Percentiles rank a stretch among this genome's conserved stretches.
Conservation (phyloP, 2,113 vertebrate species). For the Argyrosomus japonicus region DNA sequence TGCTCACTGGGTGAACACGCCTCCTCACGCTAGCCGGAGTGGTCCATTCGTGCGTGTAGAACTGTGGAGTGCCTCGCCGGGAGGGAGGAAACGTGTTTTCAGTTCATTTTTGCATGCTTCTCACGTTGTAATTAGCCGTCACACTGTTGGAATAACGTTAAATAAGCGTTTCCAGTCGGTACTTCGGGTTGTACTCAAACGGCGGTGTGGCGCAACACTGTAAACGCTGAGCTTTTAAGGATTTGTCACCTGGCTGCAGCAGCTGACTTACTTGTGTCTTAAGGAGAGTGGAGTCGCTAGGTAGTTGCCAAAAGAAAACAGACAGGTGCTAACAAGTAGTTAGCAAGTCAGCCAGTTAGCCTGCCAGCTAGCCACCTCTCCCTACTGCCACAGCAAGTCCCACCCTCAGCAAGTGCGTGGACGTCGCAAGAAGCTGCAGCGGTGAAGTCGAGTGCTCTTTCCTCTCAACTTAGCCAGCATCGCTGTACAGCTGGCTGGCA, state of each 20-base stretch:
- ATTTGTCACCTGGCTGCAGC: slow-evolving; percentile 34
- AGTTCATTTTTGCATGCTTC: slow-evolving; percentile 7
- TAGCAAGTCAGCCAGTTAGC: slow-evolving; percentile 60
- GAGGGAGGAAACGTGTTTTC: slow-evolving; percentile 35
- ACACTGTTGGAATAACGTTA: not conserved
- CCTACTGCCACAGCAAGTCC: slow-evolving; percentile 65
- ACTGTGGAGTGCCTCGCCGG: slow-evolving; percentile 43
- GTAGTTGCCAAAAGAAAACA: slow-evolving; percentile 33
- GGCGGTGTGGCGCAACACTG: slow-evolving; percentile 16
- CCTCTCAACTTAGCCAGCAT: slow-evolving; percentile 63
- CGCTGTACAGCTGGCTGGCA: slow-evolving; percentile 50
- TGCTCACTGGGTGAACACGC: slow-evolving; percentile 32
- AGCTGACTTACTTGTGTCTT: slow-evolving; percentile 33
- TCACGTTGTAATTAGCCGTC: not conserved
- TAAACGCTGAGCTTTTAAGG: slow-evolving; percentile 20
- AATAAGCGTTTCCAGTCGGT: not conserved
- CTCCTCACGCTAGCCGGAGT: slow-evolving; percentile 51
- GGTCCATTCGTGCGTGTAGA: slow-evolving; percentile 50
- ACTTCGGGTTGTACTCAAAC: not conserved
- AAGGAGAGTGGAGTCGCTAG: slow-evolving; percentile 31
- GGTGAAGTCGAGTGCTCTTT: slow-evolving; percentile 49
- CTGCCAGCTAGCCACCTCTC: slow-evolving; percentile 62
- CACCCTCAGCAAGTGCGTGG: slow-evolving; percentile 76
- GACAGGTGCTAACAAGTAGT: slow-evolving; percentile 51
- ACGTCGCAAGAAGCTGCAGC: slow-evolving; percentile 70